Percentiles rank a stretch among this genome's conserved stretches.
Evolutionary conservation across 2,113 vertebrate species (phyloP).

Genomic region (Cheilinus undulatus): DNA sequence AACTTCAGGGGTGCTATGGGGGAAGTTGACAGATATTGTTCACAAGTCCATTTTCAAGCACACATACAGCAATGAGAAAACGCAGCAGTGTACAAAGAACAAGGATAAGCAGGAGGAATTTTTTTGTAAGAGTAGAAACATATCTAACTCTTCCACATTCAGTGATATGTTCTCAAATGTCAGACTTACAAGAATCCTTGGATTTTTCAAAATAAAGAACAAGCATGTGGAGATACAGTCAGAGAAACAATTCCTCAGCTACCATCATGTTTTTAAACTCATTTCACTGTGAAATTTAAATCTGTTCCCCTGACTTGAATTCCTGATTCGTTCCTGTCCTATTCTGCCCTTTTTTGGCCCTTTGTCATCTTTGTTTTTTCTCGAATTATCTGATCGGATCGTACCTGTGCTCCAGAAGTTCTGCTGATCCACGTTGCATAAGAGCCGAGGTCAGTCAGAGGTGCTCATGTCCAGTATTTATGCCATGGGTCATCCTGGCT

Average conservation of each 20-base stretch:
- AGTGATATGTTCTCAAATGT: no score
- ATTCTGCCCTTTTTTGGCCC: constrained; percentile 1
- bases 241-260: not conserved
- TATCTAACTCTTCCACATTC: no score
- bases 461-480: constrained; percentile 29
- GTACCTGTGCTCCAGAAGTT: not conserved
- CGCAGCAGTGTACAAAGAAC: no score
- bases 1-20: no score
- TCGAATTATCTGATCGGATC: not conserved
- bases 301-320: not conserved
- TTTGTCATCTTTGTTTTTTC: not conserved
- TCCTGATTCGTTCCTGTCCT: not conserved
- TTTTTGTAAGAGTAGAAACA: not conserved
- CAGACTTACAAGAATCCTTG: not conserved
- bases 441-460: constrained; percentile 32
- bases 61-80: no score
- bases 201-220: not conserved
- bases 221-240: not conserved
- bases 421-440: constrained; percentile 30
- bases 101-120: not conserved
- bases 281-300: constrained; percentile 22
- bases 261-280: not conserved
- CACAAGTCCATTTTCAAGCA: no score
- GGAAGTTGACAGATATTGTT: no score
- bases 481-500: constrained; percentile 17